phyloP scores from a whole-genome alignment of 2,797 vertebrate genomes.

The Microcaecilia unicolor region DNA sequence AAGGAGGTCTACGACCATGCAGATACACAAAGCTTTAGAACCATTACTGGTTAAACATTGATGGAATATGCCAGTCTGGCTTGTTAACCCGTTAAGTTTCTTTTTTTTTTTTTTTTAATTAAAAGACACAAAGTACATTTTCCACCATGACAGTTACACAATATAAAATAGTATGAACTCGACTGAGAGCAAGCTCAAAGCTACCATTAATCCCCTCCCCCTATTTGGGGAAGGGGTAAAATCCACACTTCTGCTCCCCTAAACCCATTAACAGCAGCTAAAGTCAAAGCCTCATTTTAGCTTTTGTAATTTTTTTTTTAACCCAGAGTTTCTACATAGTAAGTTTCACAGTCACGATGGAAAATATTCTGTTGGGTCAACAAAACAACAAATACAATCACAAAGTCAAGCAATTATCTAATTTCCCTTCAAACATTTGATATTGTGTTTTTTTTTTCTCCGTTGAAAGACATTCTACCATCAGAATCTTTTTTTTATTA shows the following conservation, averaged over 20 bases:
- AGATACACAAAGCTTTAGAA: conserved; percentile 65
- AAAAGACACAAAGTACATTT: conserved; percentile 47
- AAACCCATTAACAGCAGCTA: too few species aligned
- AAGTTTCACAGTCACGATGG: conserved; percentile 20
- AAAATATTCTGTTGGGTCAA: conserved; percentile 33
- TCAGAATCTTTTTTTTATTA: conserved; percentile 14
- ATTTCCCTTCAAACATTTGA: conserved; percentile 62
- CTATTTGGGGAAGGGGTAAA: background rate
- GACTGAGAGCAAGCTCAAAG: too few species aligned
- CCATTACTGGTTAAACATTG: conserved; percentile 59
- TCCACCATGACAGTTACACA: conserved; percentile 44
- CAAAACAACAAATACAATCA: conserved; percentile 66
- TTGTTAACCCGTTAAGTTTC: conserved; percentile 70
- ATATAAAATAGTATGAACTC: too few species aligned
- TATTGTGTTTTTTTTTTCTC: conserved; percentile 40
- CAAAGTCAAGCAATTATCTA: conserved; percentile 62
- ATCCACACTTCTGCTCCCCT: too few species aligned
- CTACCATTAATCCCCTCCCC: too few species aligned
- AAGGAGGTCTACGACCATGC: conserved; percentile 80
- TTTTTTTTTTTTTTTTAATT: too few species aligned
- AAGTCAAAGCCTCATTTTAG: too few species aligned
- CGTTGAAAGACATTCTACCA: conserved; percentile 32
- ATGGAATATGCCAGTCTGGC: conserved; percentile 64
- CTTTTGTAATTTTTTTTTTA: too few species aligned
- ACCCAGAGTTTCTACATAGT: too few species aligned